Base-by-base conservation (phyloP, 2,888 invertebrate species). In the Iselma pallidipennis region DNA sequence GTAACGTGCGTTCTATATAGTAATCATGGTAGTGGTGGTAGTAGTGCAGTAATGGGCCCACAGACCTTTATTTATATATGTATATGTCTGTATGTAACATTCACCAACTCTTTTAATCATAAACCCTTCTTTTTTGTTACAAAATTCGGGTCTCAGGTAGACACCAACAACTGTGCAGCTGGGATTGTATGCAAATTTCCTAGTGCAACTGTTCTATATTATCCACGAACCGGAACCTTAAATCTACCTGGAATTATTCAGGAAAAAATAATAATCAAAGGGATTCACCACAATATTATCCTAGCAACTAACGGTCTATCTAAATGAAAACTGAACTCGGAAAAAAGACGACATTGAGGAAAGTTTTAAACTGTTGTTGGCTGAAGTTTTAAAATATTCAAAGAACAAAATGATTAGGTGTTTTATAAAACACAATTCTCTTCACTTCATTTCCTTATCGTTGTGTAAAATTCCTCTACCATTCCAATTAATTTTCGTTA, bases 121-220 rank as follows among this genome's bases (percentile, higher is more conserved):
- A 52, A 59, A 62, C 62, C 61, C 61, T 61, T 66, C 60, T 63
- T 69, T 66, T 70, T 66, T 67, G 61, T 66, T 61, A 37, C 2
- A 37, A 37, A 57, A 68, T 69, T 67, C 59, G 25, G 61, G 50
- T 6, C 49, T 55, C 65, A 65, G 65, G 65, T 65, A 65, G 37
- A 56, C 21, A 16, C 28, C n/a, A 45, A 59, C 63, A 64, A 29
- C 52, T 37, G 7, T 59, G 68, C 72, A 72, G 72, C 70, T 71
- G 71, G 57, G 67, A 69, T 68, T 69, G 71, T 76, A 77, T 77
- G 77, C 76, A 76, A 77, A 77, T 77, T 75, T 64, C 54, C 61
- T 59, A 69, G 67, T 70, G 70, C 74, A 74, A 76, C 74, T 76
- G 75, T 77, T 75, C 74, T 74, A 72, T 68, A 70, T 76, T 72